A percentile compares a stretch with the other conserved stretches of the same genome.
phyloP scores from a whole-genome alignment of 2,888 invertebrate species.

The Trypoxylon attenuatum region DNA sequence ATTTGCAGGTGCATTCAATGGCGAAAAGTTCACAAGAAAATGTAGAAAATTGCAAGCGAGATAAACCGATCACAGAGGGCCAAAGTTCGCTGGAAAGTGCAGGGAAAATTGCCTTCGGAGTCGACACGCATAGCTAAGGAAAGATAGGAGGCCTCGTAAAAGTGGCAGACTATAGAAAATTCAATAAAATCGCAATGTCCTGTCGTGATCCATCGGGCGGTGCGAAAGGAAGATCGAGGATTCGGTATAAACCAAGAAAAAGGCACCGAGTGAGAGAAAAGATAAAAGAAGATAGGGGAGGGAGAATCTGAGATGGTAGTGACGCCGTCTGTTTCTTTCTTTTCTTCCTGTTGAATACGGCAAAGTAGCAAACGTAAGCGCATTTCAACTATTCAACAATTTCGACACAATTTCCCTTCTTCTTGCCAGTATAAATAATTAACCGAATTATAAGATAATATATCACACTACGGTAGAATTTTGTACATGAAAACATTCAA shows the following conservation, averaged over 20 bases:
- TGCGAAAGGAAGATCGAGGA: slow-evolving; percentile 16
- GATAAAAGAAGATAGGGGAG: background rate
- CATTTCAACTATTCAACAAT: too few relatives aligned
- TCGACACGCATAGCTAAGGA: background rate
- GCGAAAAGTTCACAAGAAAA: background rate
- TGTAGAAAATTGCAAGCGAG: background rate
- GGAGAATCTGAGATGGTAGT: too few relatives aligned
- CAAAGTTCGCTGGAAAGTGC: background rate
- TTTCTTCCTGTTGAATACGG: too few relatives aligned
- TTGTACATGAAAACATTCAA: too few relatives aligned
- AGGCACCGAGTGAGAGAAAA: background rate
- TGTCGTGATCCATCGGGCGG: slow-evolving; percentile 14
- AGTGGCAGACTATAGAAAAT: slow-evolving; percentile 23
- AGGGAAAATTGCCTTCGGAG: slow-evolving; percentile 1
- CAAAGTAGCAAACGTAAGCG: too few relatives aligned
- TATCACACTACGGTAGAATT: too few relatives aligned
- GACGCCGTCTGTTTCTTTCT: too few relatives aligned
- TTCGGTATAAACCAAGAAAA: background rate
- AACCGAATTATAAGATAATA: too few relatives aligned
- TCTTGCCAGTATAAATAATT: too few relatives aligned
- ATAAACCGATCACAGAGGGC: slow-evolving; percentile 7
- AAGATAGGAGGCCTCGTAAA: slow-evolving; percentile 1
- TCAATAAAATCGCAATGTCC: slow-evolving; percentile 33
- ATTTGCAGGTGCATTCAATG: too few relatives aligned
- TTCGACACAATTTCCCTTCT: too few relatives aligned